phyloP scores from a whole-genome alignment of 2,797 vertebrate genomes.

The Spatula clypeata region DNA sequence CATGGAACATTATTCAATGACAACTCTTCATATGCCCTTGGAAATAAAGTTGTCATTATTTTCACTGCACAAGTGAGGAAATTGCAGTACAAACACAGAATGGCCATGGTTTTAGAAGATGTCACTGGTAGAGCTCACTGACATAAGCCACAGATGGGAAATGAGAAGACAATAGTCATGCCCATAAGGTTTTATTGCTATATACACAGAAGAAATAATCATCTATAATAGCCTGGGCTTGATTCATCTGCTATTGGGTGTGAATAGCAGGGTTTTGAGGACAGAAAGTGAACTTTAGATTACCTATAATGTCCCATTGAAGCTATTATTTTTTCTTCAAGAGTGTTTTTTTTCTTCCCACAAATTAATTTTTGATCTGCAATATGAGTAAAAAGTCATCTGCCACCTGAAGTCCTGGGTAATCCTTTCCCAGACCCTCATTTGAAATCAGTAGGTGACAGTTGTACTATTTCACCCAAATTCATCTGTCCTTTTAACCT shows the following conservation, averaged over 20 bases:
- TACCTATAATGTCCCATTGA: not conserved
- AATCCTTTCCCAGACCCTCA: conserved; percentile 20
- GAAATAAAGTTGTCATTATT: conserved; percentile 16
- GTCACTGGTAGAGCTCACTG: not conserved
- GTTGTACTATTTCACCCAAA: conserved; percentile 43
- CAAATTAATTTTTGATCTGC: conserved; percentile 39
- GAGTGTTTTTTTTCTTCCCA: not conserved
- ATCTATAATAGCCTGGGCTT: not conserved
- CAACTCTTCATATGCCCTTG: not conserved
- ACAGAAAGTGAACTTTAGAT: not conserved
- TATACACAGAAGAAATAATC: conserved; percentile 19
- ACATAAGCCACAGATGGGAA: conserved; percentile 11
- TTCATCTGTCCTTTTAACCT: conserved; percentile 51
- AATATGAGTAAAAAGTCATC: not conserved
- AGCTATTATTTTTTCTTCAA: not conserved
- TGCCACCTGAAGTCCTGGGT: not conserved
- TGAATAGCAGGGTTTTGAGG: not conserved
- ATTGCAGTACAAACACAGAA: not conserved
- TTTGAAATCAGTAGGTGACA: conserved; percentile 45
- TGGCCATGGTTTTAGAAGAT: not conserved
- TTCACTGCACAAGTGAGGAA: not conserved
- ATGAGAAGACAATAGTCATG: not conserved
- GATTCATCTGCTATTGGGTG: not conserved
- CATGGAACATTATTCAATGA: not conserved
- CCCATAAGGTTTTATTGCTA: conserved; percentile 14